Base-by-base conservation (phyloP, 2,888 invertebrate genomes). In the Malachius bipustulatus region DNA sequence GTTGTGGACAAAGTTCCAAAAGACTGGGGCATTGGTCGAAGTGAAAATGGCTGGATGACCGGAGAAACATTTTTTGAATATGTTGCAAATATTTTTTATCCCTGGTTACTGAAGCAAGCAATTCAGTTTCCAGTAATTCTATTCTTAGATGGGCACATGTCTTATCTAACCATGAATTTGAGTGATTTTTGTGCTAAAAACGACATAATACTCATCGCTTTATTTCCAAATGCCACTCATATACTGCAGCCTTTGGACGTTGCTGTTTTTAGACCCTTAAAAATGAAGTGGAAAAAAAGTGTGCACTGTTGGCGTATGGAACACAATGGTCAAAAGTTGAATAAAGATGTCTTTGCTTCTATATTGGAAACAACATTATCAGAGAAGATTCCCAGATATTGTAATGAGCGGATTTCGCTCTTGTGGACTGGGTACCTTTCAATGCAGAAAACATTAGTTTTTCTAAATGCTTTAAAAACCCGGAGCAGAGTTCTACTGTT, bases 1-100 rank as follows among this genome's bases (percentile, higher is more conserved):
- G 35, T 55, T 31, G 39, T 40, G 4, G 14, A 36, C 29, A 46
- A 40, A 19, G 46, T 54, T 32, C 55, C 56, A 27, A 31, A 44
- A 41, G 48, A 45, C 8, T 63, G 60, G 60, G 52, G 52, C 27
- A 36, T 59, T 16, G 62, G 60, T 37, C 55, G 49, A 39, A 57
- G 58, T 3, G 59, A 63, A 3, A 54, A 43, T 33, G 62, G 62
- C 9, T 63, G 62, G 64, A 65, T 57, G 59, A 62, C 54, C 3
- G 44, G 49, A 2, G 56, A 55, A 41, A 49, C 47, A 3, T 62
- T 63, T 47, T 59, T 44, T 41, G 56, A 62, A 43, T 62, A 52
- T 39, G 48, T 62, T 4, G 47, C 52, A 3, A 57, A 60, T 43
- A 43, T 56, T 19, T 60, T 62, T 44, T 38, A 51, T 43, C 51